These are phyloP conservation scores for Aphaenogaster floridana DNA, from an alignment of 1,140 invertebrate species.

Conservation along the genomic window DNA sequence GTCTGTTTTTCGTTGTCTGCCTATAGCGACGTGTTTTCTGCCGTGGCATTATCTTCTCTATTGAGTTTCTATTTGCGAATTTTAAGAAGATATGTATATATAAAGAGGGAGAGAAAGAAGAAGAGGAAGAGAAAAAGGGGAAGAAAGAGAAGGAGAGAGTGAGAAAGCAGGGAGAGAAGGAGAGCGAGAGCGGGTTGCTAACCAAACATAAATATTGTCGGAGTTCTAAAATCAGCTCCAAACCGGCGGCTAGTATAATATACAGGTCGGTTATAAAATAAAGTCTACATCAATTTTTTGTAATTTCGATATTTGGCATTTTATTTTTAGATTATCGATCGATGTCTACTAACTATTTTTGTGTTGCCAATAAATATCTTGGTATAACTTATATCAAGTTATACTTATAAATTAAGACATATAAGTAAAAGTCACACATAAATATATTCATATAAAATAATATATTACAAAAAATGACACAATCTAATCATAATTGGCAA, in stretches of 20 bases:
- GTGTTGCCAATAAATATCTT: background rate
- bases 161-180: background rate
- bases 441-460: background rate
- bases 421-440: too few relatives aligned
- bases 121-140: background rate
- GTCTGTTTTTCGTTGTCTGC: background rate
- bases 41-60: background rate
- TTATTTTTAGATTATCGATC: background rate
- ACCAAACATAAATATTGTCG: background rate
- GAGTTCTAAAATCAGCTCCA: background rate
- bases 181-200: background rate
- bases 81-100: background rate
- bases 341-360: background rate
- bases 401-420: too few relatives aligned
- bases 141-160: background rate
- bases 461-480: too few relatives aligned
- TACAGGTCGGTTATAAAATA: slow-evolving; percentile 11
- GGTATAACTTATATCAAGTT: background rate
- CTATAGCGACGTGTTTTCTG: background rate
- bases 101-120: background rate
- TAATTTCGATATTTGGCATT: background rate
- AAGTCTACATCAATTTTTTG: background rate
- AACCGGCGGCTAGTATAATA: background rate
- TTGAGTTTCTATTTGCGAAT: background rate
- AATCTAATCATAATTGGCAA: too few relatives aligned